These are phyloP conservation scores for Rhodeus uyekii DNA, from an alignment of 2,797 vertebrate genomes.

Conservation along the genomic window DNA sequence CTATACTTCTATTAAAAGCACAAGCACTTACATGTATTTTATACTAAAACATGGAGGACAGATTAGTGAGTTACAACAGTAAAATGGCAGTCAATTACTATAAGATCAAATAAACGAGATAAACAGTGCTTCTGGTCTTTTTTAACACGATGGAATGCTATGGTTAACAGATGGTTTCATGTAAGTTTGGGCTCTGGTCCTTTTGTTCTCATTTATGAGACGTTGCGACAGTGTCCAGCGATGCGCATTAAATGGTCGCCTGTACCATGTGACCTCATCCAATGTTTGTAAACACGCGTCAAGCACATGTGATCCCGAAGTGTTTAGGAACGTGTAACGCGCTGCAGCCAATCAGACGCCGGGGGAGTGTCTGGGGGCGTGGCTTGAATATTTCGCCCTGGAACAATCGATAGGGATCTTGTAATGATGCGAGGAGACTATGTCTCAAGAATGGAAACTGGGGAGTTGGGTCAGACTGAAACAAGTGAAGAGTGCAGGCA, in stretches of 20 bases:
- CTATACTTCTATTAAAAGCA: neutral
- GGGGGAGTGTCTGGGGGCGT: slow-evolving; percentile 79
- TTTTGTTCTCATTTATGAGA: neutral
- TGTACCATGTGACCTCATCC: slow-evolving; percentile 74
- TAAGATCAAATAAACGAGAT: neutral
- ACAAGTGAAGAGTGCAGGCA: slow-evolving; percentile 27
- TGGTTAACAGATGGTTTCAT: neutral
- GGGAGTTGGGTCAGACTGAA: slow-evolving; percentile 34
- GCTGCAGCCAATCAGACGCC: slow-evolving; percentile 65
- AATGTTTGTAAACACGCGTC: slow-evolving; percentile 89
- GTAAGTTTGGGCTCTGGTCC: neutral
- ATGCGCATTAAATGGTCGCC: slow-evolving; percentile 68
- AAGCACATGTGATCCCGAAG: slow-evolving; percentile 79
- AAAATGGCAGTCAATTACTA: neutral
- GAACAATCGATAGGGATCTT: slow-evolving; percentile 74
- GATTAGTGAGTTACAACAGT: neutral
- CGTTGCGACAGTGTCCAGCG: slow-evolving; percentile 62
- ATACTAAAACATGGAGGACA: neutral
- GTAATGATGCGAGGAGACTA: slow-evolving; percentile 61
- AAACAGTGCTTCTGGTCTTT: neutral
- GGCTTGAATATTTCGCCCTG: slow-evolving; percentile 71
- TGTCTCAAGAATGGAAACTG: slow-evolving; percentile 65
- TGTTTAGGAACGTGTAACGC: slow-evolving; percentile 62
- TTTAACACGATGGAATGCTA: neutral
- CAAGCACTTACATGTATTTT: neutral